Conservation (phyloP, 2,113 vertebrate genomes). For the Pseudorasbora parva region DNA sequence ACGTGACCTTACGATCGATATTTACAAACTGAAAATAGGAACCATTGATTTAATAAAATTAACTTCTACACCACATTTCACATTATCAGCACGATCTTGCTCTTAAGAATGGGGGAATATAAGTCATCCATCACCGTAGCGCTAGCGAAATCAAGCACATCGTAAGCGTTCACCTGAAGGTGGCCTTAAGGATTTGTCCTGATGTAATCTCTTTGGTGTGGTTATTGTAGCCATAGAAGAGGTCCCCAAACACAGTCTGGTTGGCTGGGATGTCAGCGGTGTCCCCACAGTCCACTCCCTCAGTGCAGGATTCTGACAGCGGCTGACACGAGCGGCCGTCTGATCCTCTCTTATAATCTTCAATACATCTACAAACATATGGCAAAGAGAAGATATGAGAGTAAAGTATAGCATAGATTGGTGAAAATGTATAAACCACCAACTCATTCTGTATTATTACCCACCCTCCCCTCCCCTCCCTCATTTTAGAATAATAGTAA, state of each 20-base stretch:
- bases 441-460: too few species aligned
- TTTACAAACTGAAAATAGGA: background rate
- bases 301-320: slow-evolving; percentile 87
- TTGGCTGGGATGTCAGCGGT: slow-evolving; percentile 89
- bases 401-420: too few species aligned
- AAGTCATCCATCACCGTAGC: background rate
- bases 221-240: slow-evolving; percentile 98
- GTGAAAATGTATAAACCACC: too few species aligned
- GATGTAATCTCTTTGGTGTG: slow-evolving; percentile 87
- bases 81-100: background rate
- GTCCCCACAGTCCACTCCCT: slow-evolving; percentile 86
- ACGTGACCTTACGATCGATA: too few species aligned
- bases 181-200: slow-evolving; percentile 93
- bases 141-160: background rate
- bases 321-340: slow-evolving; percentile 93
- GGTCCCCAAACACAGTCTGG: slow-evolving; percentile 94
- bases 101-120: background rate
- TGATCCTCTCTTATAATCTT: slow-evolving; percentile 91
- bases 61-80: background rate
- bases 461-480: too few species aligned
- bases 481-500: background rate
- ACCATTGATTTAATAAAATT: background rate
- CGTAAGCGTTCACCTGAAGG: slow-evolving; percentile 83
- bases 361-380: slow-evolving; percentile 84
- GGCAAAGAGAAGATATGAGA: background rate